These are phyloP conservation scores for Pangasius larnaudii DNA, from an alignment of 2,797 vertebrate species.

Conservation along the genomic window DNA sequence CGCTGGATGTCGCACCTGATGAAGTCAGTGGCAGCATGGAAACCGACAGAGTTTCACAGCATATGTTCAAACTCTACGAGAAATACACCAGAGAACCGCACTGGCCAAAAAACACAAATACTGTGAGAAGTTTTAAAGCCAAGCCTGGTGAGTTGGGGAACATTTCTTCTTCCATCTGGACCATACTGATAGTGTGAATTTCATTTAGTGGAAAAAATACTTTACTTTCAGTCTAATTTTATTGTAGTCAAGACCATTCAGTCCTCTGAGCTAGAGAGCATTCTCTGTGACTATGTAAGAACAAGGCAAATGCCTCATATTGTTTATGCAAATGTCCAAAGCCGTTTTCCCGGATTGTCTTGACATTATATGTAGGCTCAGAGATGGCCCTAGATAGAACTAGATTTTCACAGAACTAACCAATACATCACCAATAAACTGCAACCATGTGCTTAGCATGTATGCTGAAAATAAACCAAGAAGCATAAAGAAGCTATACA, in stretches of 20 bases:
- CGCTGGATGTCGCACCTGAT: slow-evolving; percentile 53
- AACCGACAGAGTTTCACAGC: slow-evolving; percentile 81
- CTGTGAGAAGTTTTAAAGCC: slow-evolving; percentile 88
- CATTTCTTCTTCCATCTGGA: background rate
- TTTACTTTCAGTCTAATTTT: background rate
- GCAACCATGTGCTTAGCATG: background rate
- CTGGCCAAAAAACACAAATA: slow-evolving; percentile 84
- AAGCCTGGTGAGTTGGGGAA: slow-evolving; percentile 81
- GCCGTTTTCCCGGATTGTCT: background rate
- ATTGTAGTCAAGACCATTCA: background rate
- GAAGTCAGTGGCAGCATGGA: slow-evolving; percentile 44
- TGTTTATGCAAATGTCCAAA: background rate
- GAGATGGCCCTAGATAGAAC: background rate
- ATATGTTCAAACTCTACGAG: slow-evolving; percentile 91
- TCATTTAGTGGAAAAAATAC: background rate
- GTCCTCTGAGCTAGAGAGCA: background rate
- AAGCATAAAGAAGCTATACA: background rate
- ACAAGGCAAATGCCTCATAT: background rate
- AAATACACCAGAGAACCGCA: slow-evolving; percentile 83
- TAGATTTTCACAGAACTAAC: background rate
- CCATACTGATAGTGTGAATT: background rate
- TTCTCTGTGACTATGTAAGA: background rate
- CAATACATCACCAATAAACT: background rate
- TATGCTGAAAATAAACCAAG: background rate
- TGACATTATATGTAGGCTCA: background rate